Base-by-base conservation (phyloP, 2,888 invertebrate species). In the Dioctria rufipes region DNA sequence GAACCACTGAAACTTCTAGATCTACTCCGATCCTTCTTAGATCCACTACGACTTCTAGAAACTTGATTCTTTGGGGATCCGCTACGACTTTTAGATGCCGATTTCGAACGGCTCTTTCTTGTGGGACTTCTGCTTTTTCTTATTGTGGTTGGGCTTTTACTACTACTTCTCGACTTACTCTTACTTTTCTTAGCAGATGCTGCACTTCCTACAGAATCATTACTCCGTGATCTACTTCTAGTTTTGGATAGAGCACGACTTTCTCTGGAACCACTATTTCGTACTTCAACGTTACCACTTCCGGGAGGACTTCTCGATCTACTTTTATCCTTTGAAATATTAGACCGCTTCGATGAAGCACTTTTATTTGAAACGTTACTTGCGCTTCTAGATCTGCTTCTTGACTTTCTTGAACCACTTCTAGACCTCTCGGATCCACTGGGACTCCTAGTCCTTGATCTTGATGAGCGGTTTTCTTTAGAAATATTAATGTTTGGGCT, bases 31-130 rank as follows among this genome's bases (percentile, higher is more conserved):
- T 85, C 46, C 4, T 46, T 84, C 6, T 83, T 80, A 43, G 63
- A 73, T 82, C 83, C 80, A 5, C 80, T 83, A 37, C 88, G 86
- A 3, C 89, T 88, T 0, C 85, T 85, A 2, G 87, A 87, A 75
- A 83, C 82, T 54, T 85, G 84, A 43, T 83, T 83, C 13, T 83
- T 54, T 54, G 54, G 79, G 51, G 85, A 86, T 5, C 82, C 78
- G n/a, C 88, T 88, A 0, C 85, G 83, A 4, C 86, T 86, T 25
- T 85, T 84, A 4, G 66, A 58, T 25, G 25, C 25, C 25, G 25
- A 25, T 25, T 25, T 25, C 25, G 25, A 25, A 25, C 25, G 25
- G 42, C 80, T 65, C 66, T 85, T 81, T 13, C 85, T 85, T 37
- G 83, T 84, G 6, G 58, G 71, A 46, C 79, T 73, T n/a, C 49